Percentiles rank a stretch among this genome's conserved stretches.
Evolutionary conservation across 2,888 invertebrate species (phyloP).

Genomic region (Luffia ferchaultella): DNA sequence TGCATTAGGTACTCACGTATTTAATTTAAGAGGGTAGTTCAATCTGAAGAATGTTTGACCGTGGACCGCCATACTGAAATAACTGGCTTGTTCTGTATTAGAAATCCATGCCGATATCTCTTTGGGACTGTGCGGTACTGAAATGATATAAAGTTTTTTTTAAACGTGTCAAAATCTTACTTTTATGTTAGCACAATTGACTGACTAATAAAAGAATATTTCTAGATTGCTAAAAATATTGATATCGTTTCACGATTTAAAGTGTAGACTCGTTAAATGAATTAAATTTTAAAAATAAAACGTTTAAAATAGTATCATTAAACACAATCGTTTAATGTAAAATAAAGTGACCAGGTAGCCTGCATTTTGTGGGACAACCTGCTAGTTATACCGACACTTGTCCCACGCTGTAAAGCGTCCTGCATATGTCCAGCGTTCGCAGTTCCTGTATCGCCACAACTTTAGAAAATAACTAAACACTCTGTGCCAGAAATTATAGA

Average conservation of each 20-base stretch:
- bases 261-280: too few relatives aligned
- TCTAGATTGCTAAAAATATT: too few relatives aligned
- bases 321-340: too few relatives aligned
- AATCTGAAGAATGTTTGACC: slow-evolving; percentile 83
- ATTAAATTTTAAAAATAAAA: too few relatives aligned
- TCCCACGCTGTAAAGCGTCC: too few relatives aligned
- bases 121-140: slow-evolving; percentile 77
- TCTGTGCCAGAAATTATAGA: neutral
- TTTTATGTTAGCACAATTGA: neutral
- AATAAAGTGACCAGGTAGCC: too few relatives aligned
- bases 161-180: neutral
- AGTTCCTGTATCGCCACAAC: neutral
- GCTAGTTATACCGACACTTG: too few relatives aligned
- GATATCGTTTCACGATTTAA: too few relatives aligned
- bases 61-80: slow-evolving; percentile 81
- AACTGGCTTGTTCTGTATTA: slow-evolving; percentile 82
- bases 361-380: too few relatives aligned
- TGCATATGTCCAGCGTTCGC: neutral
- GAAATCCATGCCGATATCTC: slow-evolving; percentile 83
- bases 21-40: slow-evolving; percentile 54
- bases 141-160: slow-evolving; percentile 18
- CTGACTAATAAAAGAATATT: neutral
- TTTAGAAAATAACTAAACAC: neutral
- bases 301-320: too few relatives aligned
- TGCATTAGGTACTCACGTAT: slow-evolving; percentile 57